A percentile compares a stretch with the other conserved stretches of the same genome.
Evolutionary conservation across 2,888 invertebrate species (phyloP).

Genomic region (Yponomeuta evonymella): DNA sequence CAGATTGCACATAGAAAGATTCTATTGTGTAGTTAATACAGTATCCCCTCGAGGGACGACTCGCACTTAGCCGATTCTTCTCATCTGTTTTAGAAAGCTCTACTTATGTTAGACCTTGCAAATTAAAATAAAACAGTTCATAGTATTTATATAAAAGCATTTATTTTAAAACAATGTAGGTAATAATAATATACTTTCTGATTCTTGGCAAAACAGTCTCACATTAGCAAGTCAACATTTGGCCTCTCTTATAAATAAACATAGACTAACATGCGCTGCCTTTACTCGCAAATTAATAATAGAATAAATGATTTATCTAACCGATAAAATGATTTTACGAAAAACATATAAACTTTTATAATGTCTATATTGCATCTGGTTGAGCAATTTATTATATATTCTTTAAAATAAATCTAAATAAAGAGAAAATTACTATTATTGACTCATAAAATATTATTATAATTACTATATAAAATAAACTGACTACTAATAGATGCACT

Average conservation of each 20-base stretch:
- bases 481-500: conserved; percentile 57
- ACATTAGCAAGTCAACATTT: conserved; percentile 77
- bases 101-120: no score
- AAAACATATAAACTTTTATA: conserved; percentile 62
- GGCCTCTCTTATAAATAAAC: conserved; percentile 74
- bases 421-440: conserved; percentile 71
- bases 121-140: conserved; percentile 15
- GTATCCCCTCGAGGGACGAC: no score
- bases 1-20: no score
- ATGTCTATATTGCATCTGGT: conserved; percentile 69
- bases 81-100: no score
- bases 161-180: conserved; percentile 77
- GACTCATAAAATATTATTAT: conserved; percentile 46
- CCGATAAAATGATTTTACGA: conserved; percentile 38
- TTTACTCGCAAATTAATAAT: conserved; percentile 63
- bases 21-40: no score
- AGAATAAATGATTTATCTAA: conserved; percentile 43
- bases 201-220: conserved; percentile 78
- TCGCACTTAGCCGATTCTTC: no score
- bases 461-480: conserved; percentile 57
- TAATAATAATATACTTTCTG: conserved; percentile 76
- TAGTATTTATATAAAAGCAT: conserved; percentile 70
- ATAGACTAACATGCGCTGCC: conserved; percentile 75
- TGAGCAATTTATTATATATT: conserved; percentile 72
- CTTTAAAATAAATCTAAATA: conserved; percentile 67